Evolutionary conservation across 2,888 invertebrate genomes (phyloP), one percentile per base, ranked within the genome.

Genomic region (Malthinus flaveolus): DNA sequence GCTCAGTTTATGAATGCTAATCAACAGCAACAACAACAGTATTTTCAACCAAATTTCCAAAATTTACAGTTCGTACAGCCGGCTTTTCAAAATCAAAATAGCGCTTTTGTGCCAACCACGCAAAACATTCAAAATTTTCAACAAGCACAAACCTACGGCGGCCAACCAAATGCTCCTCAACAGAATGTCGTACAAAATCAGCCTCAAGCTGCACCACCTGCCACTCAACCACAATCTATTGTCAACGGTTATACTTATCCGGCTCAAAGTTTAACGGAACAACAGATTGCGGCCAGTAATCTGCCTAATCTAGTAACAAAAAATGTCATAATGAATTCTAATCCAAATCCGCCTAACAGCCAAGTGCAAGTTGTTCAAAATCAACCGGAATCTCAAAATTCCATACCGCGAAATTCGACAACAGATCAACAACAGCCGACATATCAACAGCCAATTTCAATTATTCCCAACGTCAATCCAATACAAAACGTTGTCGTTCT

Each of bases 21-120:
- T 47, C 76, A 67, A 32, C 58, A 42, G 15, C 39, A 39, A 9
- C 39, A 39, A n/a, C 39, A 42, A 23, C 39, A 42, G 15, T 76
- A 75, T 64, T 75, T 75, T 56, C 69, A 72, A 34, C 64, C 74
- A 31, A 68, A 69, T 59, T 75, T 71, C 61, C 69, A 68, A 56
- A 77, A 75, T 56, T 69, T 79, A 34, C 78, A 77, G 57, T 79
- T 77, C 60, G 75, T 78, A n/a, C 77, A 76, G 7, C 69, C 75
- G 34, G 73, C 75, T 59, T 64, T 75, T 56, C 77, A 72, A 54
- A 73, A 76, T 56, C 76, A 74, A 59, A 71, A 68, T 58, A 76
- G 78, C 62, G 78, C 78, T 1, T 79, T 79, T 64, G 77, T 78
- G 8, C 75, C 78, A 11, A 77, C 78, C 12, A 73, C 75, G n/a